Conservation (phyloP, 2,113 vertebrate species). For the Sciurus niger region DNA sequence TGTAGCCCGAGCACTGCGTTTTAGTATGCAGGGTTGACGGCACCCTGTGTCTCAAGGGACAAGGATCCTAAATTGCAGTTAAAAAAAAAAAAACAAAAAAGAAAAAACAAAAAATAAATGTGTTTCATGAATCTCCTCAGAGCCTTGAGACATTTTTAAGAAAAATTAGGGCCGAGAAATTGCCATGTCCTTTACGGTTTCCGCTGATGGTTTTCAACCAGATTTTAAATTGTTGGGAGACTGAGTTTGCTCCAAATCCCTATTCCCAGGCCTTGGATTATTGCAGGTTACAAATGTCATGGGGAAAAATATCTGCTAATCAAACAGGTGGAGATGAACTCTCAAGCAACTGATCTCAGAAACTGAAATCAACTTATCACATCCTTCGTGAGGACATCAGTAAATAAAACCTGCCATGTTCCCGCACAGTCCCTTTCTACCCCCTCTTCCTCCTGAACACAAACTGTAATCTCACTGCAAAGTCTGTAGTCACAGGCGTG, state of each 20-base stretch:
- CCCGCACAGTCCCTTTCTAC: too few species aligned
- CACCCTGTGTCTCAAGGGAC: not conserved
- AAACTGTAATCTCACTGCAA: too few species aligned
- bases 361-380: too few species aligned
- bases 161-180: not conserved
- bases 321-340: not conserved
- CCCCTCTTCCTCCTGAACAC: not conserved
- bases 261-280: not conserved
- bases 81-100: not conserved
- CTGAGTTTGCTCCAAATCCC: not conserved
- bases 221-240: not conserved
- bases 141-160: not conserved
- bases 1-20: not conserved
- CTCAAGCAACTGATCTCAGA: not conserved
- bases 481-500: too few species aligned
- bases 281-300: not conserved
- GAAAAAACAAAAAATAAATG: too few species aligned
- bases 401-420: not conserved
- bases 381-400: not conserved
- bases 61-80: not conserved
- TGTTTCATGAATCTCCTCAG: not conserved
- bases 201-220: not conserved
- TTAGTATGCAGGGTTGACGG: not conserved
- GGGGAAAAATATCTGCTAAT: too few species aligned
- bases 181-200: not conserved